Conservation (phyloP, 2,888 invertebrate species). For the Phaonia tiefii region DNA sequence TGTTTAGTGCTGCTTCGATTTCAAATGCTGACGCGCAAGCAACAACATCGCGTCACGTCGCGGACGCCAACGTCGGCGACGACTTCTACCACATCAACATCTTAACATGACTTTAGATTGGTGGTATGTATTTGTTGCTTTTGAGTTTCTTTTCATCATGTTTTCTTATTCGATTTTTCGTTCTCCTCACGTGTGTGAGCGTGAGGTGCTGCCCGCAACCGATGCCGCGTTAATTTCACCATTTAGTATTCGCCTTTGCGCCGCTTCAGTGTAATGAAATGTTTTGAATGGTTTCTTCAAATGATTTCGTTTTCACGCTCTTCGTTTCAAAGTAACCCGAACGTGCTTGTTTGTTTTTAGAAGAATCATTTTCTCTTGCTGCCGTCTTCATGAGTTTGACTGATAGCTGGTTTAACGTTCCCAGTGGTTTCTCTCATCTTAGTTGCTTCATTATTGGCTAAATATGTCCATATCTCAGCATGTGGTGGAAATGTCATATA, state of each 20-base stretch:
- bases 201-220: neutral
- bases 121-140: too few relatives aligned
- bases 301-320: slow-evolving; percentile 45
- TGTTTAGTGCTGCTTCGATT: slow-evolving; percentile 18
- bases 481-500: slow-evolving; percentile 55
- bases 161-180: slow-evolving; percentile 47
- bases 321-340: neutral
- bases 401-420: slow-evolving; percentile 3
- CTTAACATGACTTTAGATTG: slow-evolving; percentile 61
- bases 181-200: slow-evolving; percentile 27
- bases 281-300: slow-evolving; percentile 63
- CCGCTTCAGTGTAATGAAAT: slow-evolving; percentile 21
- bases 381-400: neutral
- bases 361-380: neutral
- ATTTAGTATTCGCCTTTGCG: slow-evolving; percentile 29
- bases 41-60: neutral
- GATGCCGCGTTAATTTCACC: slow-evolving; percentile 48
- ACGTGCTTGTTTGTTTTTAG: slow-evolving; percentile 11
- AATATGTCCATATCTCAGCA: slow-evolving; percentile 42
- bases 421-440: slow-evolving; percentile 16
- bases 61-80: neutral
- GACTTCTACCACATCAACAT: slow-evolving; percentile 48
- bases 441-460: slow-evolving; percentile 44
- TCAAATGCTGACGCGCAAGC: neutral
- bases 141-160: slow-evolving; percentile 43